Base-by-base conservation (phyloP, 2,888 invertebrate species). In the Diloba caeruleocephala region DNA sequence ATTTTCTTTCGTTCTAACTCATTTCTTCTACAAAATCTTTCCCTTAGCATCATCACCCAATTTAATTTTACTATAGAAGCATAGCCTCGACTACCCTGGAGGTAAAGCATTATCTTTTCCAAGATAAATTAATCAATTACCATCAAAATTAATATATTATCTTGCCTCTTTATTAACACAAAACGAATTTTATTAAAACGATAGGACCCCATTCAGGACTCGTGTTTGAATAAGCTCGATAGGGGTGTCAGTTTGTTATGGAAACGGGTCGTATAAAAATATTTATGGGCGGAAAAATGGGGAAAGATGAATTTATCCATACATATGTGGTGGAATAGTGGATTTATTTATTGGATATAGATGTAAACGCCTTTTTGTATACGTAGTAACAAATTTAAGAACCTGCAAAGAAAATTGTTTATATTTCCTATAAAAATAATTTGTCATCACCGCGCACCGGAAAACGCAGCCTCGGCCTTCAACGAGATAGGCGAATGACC, bases 101-200 rank as follows among this genome's bases (percentile, higher is more conserved):
- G 6, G 10, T 7, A 14, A 28, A 31, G 4, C n/a, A n/a, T n/a
- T 31, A 15, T 36, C 21, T 14, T 10, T 19, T 2, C 12, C 6
- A 28, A 26, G 8, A 36, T 9, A 25, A 32, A 54, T 45, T 61
- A 46, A 59, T 49, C 1, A 57, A 14, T 45, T 37, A 33, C n/a
- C 9, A 7, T 6, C 10, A 42, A 75, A 74, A 74, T 79, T 74
- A 73, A 77, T 74, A 70, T 58, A 67, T 62, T 55, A 58, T 68
- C 57, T 64, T 59, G 39, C 19, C 32, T 55, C 42, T 43, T 54
- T 50, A 65, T 69, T 66, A 17, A 74, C 71, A 71, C 57, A 58
- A 63, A 74, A 57, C 43, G 64, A 64, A 57, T 45, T 50, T 36
- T 42, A 64, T 43, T 51, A 49, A 50, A 43, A 38, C 9, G 36